A percentile compares a stretch with the other conserved stretches of the same genome.
phyloP scores from a whole-genome alignment of 2,113 vertebrate genomes.

The Xiphorhynchus elegans region DNA sequence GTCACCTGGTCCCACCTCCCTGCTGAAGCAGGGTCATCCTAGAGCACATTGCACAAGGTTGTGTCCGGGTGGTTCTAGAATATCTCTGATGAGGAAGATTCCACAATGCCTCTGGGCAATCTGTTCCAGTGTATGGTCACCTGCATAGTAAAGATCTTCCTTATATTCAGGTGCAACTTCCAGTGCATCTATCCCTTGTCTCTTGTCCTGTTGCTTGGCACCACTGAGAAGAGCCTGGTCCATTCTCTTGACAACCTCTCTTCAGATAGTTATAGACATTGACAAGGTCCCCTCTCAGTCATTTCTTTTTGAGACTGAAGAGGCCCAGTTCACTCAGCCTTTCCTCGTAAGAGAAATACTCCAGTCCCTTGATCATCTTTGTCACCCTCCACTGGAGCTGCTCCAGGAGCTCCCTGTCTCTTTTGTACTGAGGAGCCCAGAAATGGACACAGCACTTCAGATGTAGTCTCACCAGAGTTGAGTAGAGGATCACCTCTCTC shows the following conservation, averaged over 20 bases:
- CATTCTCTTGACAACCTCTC: background rate
- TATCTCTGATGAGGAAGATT: background rate
- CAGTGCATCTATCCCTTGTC: background rate
- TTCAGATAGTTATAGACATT: background rate
- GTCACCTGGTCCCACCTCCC: background rate
- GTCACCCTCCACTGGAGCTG: background rate
- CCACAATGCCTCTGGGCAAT: no score
- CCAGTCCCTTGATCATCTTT: background rate
- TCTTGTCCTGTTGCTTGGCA: no score
- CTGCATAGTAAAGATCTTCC: fast-evolving
- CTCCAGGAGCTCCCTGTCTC: background rate
- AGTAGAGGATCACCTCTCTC: background rate
- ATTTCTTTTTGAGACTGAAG: background rate
- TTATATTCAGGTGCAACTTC: background rate
- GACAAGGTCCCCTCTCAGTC: background rate
- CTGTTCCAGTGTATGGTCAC: background rate
- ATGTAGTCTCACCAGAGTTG: background rate
- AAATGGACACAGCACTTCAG: background rate
- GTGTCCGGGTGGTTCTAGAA: background rate
- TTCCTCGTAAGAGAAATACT: no score
- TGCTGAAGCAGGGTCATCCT: background rate
- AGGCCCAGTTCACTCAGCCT: no score
- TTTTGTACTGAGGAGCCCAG: background rate
- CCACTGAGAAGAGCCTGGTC: background rate
- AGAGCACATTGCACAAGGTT: background rate